Base-by-base conservation (phyloP, 2,113 vertebrate species). In the Nicator chloris region DNA sequence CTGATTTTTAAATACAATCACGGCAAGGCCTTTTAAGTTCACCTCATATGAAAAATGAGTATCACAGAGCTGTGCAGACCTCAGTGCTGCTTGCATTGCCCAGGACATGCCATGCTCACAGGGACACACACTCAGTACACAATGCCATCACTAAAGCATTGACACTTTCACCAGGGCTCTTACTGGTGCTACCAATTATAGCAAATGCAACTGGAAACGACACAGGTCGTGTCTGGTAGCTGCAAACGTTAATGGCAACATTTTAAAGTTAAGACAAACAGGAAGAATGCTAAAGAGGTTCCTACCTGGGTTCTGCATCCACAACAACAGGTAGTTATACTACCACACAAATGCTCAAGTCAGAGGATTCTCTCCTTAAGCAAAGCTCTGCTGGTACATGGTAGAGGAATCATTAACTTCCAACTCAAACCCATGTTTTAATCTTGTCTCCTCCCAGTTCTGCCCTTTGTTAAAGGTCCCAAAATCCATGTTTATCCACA, bases 321-420 rank as follows among this genome's bases (percentile, higher is more conserved):
- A 65, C 80, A 57, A 65, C 39, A 81, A 26, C 64, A 82, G 73
- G 71, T 61, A 51, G 61, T 50, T 81, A 42, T 6, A 40, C 16
- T 28, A 80, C 54, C 91, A 49, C 37, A 86, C 26, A 64, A 90
- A 33, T 30, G 56, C 33, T 71, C 63, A 42, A 82, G 56, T 23
- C 45, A 28, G 68, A 80, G 23, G 44, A 92, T 73, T 69, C 31
- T 59, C 51, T 80, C 49, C 89, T 95, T 91, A 96, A 96, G 92
- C 57, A 96, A 94, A 18, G 39, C 50, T 73, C 39, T 81, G 78
- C 60, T 93, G 88, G 51, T 88, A 60, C 56, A 49, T 92, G 65
- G 87, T 77, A 81, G 73, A 96, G 49, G 82, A 97, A 98, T 98
- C 90, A 98, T 98, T 98, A 98, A 98, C 98, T 95, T 85, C 69